Evolutionary conservation across 1,140 invertebrate species (phyloP), one percentile per base, ranked within the genome.

Genomic region (Nasonia giraulti): DNA sequence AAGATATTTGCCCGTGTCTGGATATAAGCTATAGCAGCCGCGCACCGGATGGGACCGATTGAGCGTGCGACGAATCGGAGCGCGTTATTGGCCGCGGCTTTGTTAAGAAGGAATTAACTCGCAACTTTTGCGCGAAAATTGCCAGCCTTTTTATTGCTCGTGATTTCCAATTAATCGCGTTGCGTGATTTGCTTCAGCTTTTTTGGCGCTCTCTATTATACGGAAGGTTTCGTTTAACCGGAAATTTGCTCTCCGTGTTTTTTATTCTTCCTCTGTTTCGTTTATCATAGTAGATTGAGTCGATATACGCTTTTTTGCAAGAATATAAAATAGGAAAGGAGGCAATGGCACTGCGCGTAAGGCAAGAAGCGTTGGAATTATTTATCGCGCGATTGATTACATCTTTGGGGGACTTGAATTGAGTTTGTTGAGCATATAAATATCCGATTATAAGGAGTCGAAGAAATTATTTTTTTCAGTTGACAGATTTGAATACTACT

Each of bases 41-140:
- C 2, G 8, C 8, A 75, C 73, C 37, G 73, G 33, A 75, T 44
- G 7, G 6, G 37, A 44, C 11, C 37, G 73, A 75, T 75, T 44
- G 37, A 44, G 14, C 27, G 73, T 74, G 33, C 73, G 37, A 75
- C 73, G 73, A 75, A 75, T 75, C 20, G 73, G 2, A 8, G 73
- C 31, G n/a, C 31, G 33, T 75, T 75, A 20, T 8, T 40, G 17
- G 8, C 4, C 14, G 12, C 14, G 14, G 27, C 20, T 75, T 75
- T 44, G 27, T 44, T 40, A 44, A 33, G 7, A 20, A 33, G 17
- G 17, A 33, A 75, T n/a, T 75, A 20, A 75, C 31, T 75, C 20
- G 33, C 33, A 62, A 7, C 55, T 11, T 44, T 75, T 71, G 23
- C 73, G 23, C 73, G 37, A 44, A 44, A 75, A 33, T 75, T 33